Percentiles rank a stretch among this genome's conserved stretches.
These are phyloP conservation scores for Bellardia bayeri DNA, from an alignment of 2,888 invertebrate species.

Conservation along the genomic window DNA sequence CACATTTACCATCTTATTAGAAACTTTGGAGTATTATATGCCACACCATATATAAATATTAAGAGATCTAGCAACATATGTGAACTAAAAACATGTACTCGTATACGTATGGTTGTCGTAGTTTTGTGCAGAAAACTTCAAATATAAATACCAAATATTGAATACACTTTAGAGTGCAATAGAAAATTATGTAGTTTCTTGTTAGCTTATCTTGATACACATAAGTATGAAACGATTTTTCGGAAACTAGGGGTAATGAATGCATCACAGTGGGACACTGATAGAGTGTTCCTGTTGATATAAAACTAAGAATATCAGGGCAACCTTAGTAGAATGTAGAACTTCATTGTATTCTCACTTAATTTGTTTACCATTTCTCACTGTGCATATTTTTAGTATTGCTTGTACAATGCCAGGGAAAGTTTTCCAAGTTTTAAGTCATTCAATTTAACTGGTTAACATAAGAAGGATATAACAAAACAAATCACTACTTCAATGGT, in stretches of 20 bases:
- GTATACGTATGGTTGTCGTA: not conserved
- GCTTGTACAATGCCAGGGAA: not conserved
- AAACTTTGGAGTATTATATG: not conserved
- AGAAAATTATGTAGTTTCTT: constrained; percentile 49
- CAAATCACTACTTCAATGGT: constrained; percentile 11
- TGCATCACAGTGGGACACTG: not conserved
- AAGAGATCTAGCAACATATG: constrained; percentile 36
- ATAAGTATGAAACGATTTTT: not conserved
- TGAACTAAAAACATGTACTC: not conserved
- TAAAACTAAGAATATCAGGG: too few relatives aligned
- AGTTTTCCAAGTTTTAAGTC: not conserved
- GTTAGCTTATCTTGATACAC: not conserved
- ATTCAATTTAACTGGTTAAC: not conserved
- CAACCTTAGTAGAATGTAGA: too few relatives aligned
- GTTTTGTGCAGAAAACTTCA: constrained; percentile 45
- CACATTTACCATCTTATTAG: constrained; percentile 25
- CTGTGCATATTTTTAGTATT: not conserved
- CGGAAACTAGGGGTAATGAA: not conserved
- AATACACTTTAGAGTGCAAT: constrained; percentile 66
- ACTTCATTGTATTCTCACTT: too few relatives aligned
- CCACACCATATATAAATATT: not conserved
- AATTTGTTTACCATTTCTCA: not conserved
- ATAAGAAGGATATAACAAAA: not conserved
- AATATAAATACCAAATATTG: constrained; percentile 63
- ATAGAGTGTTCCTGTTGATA: too few relatives aligned